Evolutionary conservation across 2,888 invertebrate genomes (phyloP).

Genomic region (Hyles lineata): DNA sequence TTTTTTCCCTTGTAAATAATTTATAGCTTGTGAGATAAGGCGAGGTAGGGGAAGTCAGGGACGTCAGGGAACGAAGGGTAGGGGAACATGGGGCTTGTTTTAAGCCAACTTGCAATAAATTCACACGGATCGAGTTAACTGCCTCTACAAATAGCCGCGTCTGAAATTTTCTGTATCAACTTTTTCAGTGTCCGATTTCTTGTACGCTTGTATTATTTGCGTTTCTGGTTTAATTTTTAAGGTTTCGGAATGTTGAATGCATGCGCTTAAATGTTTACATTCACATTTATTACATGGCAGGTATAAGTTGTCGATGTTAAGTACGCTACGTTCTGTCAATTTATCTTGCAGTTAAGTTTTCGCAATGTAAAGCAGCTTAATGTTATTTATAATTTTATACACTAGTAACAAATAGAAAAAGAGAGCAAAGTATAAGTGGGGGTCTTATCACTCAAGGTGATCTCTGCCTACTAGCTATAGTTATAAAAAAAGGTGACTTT

Average conservation of each 20-base stretch:
- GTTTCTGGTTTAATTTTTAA: conserved; percentile 5
- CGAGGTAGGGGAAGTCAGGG: conserved; percentile 31
- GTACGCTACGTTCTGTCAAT: not conserved
- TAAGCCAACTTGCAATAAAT: conserved; percentile 60
- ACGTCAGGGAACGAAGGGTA: conserved; percentile 36
- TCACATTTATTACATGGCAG: not conserved
- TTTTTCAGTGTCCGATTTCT: conserved; percentile 63
- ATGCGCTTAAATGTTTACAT: not conserved
- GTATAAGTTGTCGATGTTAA: not conserved
- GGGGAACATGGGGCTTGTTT: conserved; percentile 60
- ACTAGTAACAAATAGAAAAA: no score
- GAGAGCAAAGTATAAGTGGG: no score
- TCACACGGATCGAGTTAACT: conserved; percentile 49
- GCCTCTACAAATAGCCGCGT: conserved; percentile 59
- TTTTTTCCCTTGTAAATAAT: conserved; percentile 64
- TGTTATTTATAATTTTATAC: no score
- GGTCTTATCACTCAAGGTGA: no score
- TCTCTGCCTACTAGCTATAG: no score
- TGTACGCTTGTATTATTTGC: conserved; percentile 31
- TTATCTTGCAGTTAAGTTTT: no score
- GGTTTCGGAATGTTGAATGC: not conserved
- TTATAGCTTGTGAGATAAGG: conserved; percentile 63
- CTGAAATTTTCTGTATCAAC: conserved; percentile 61
- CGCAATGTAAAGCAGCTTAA: no score
- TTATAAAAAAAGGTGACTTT: no score